phyloP scores from a whole-genome alignment of 1,140 invertebrate species.

The Matsumurasca onukii region DNA sequence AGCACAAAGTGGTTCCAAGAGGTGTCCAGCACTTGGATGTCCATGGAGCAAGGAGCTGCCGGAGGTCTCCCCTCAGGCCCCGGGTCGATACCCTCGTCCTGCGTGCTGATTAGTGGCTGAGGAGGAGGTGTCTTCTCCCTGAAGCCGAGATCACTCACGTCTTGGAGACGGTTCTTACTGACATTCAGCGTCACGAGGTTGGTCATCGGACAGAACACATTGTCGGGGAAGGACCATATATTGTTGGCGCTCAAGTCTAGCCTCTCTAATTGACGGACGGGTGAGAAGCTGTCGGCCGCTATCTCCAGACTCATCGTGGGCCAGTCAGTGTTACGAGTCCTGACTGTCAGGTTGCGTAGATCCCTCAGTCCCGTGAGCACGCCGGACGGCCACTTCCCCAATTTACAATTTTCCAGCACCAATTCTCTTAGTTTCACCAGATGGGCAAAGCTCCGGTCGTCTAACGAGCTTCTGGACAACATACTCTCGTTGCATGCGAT shows the following conservation, averaged over 20 bases:
- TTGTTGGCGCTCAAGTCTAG: constrained; percentile 87
- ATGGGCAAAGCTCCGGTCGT: constrained; percentile 77
- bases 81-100: constrained; percentile 42
- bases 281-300: constrained; percentile 67
- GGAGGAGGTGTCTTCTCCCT: constrained; percentile 52
- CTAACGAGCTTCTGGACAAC: constrained; percentile 68
- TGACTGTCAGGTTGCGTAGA: constrained; percentile 76
- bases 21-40: constrained; percentile 80
- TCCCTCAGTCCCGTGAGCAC: constrained; percentile 72
- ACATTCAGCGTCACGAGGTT: constrained; percentile 77
- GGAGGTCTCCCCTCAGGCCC: constrained; percentile 42
- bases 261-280: constrained; percentile 70
- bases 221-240: constrained; percentile 83
- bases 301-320: constrained; percentile 75
- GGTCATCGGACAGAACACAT: constrained; percentile 77
- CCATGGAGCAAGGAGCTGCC: constrained; percentile 65
- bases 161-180: constrained; percentile 80
- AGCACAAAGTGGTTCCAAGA: constrained; percentile 81
- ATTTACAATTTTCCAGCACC: constrained; percentile 81
- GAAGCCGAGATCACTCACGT: constrained; percentile 79
- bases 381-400: constrained; percentile 71
- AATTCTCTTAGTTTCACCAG: constrained; percentile 74
- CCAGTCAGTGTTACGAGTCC: constrained; percentile 78
- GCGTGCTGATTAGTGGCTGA: constrained; percentile 44
- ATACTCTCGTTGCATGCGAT: constrained; percentile 76